phyloP scores from a whole-genome alignment of 2,888 invertebrate genomes.

The Anaspis maculata region DNA sequence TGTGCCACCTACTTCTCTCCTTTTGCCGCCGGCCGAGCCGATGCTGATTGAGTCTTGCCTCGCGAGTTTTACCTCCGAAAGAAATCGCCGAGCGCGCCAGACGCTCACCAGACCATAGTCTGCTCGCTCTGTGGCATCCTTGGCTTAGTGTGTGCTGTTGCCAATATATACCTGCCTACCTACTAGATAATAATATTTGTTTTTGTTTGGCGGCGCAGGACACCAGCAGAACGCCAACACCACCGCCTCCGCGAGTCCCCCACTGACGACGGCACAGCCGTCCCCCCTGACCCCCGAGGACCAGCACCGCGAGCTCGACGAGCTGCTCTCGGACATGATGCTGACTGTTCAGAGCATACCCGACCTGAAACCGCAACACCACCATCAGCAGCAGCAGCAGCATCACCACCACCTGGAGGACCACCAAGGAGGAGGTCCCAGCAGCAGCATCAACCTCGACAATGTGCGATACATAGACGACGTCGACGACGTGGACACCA shows the following conservation, averaged over 20 bases:
- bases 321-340: conserved; percentile 78
- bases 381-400: conserved; percentile 26
- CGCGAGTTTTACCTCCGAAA: no score
- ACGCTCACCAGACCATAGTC: no score
- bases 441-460: conserved; percentile 30
- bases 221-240: conserved; percentile 43
- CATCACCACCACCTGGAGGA: conserved; percentile 16
- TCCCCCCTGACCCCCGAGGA: conserved; percentile 44
- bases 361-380: conserved; percentile 41
- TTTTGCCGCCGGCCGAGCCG: no score
- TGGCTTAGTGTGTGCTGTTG: no score
- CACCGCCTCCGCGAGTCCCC: conserved; percentile 42
- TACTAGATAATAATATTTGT: not conserved
- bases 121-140: no score
- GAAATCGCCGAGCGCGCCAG: no score
- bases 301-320: conserved; percentile 69
- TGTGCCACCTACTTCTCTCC: no score
- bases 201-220: conserved; percentile 28
- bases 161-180: no score
- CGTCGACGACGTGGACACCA: conserved; percentile 39
- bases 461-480: conserved; percentile 41
- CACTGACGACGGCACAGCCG: conserved; percentile 40
- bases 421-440: conserved; percentile 16
- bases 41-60: no score
- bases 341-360: conserved; percentile 80